phyloP scores from a whole-genome alignment of 2,113 vertebrate species.

The Corythornis vintsioides region DNA sequence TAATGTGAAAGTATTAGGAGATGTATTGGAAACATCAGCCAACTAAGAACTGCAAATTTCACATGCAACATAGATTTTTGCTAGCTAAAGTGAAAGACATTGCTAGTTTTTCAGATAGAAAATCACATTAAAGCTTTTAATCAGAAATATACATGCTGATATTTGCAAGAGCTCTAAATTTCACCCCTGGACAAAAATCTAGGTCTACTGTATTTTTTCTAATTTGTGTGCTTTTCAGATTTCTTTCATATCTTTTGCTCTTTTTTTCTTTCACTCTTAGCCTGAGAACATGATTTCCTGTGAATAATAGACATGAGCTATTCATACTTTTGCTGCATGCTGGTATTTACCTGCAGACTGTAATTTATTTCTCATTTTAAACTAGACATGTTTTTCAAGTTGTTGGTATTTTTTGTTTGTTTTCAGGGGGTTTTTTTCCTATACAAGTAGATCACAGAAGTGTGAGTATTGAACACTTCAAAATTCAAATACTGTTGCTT shows the following conservation, averaged over 20 bases:
- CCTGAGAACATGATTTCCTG: neutral
- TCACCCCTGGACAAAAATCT: neutral
- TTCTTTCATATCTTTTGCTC: neutral
- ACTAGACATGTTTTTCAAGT: neutral
- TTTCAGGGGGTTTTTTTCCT: neutral
- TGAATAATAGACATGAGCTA: neutral
- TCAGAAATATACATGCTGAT: neutral
- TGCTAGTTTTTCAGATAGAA: neutral
- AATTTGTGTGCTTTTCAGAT: neutral
- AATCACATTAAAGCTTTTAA: neutral
- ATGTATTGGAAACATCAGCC: neutral
- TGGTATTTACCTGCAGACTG: neutral
- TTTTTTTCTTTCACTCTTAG: neutral
- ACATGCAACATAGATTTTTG: neutral
- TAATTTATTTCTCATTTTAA: slow-evolving; percentile 21
- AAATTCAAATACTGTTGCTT: neutral
- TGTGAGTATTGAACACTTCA: neutral
- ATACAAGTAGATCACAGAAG: neutral
- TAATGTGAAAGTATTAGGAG: neutral
- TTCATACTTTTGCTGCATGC: neutral
- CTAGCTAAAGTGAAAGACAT: neutral
- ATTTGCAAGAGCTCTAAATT: neutral
- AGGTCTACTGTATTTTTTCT: neutral
- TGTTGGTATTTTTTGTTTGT: neutral
- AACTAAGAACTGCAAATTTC: neutral